Percentiles rank a stretch among this genome's conserved stretches.
These are phyloP conservation scores for Rousettus leschenaultii DNA, from an alignment of 2,113 vertebrate species.

Conservation along the genomic window DNA sequence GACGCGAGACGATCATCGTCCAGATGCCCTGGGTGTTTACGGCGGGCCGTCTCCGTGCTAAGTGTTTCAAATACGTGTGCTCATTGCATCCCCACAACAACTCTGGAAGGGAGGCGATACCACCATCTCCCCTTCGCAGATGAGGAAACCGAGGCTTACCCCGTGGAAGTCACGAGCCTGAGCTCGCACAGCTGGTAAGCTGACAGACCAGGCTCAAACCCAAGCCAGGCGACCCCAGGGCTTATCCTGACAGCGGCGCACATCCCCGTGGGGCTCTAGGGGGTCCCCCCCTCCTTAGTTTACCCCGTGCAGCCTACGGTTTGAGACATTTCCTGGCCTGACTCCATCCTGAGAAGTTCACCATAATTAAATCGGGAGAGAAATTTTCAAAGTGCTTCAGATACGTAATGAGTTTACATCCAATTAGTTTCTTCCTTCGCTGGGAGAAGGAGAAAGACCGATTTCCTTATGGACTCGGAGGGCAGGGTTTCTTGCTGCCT, in stretches of 20 bases:
- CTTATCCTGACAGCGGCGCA: not conserved
- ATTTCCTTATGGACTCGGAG: not conserved
- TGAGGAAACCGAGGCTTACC: not conserved
- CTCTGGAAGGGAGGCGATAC: not conserved
- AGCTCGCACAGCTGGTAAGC: not conserved
- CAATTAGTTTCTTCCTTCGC: constrained; percentile 63
- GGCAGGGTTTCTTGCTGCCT: not conserved
- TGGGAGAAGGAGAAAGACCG: constrained; percentile 12
- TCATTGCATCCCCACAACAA: too few relatives aligned
- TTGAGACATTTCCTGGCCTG: constrained; percentile 57
- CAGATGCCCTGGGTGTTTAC: not conserved
- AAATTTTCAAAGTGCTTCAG: constrained; percentile 60
- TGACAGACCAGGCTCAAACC: not conserved
- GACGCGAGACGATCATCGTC: not conserved
- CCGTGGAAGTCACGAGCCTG: not conserved
- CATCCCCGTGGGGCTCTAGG: accelerated
- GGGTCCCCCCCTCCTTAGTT: not conserved
- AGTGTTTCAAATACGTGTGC: not conserved
- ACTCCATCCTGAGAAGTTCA: constrained; percentile 61
- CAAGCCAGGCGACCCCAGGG: not conserved
- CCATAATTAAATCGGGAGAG: constrained; percentile 57
- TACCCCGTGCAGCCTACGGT: not conserved
- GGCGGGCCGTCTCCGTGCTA: not conserved
- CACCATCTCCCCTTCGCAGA: not conserved
- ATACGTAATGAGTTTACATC: constrained; percentile 62